Evolutionary conservation across 1,140 invertebrate genomes (phyloP), one percentile per base, ranked within the genome.

Genomic region (Diplogasteroides magnus): DNA sequence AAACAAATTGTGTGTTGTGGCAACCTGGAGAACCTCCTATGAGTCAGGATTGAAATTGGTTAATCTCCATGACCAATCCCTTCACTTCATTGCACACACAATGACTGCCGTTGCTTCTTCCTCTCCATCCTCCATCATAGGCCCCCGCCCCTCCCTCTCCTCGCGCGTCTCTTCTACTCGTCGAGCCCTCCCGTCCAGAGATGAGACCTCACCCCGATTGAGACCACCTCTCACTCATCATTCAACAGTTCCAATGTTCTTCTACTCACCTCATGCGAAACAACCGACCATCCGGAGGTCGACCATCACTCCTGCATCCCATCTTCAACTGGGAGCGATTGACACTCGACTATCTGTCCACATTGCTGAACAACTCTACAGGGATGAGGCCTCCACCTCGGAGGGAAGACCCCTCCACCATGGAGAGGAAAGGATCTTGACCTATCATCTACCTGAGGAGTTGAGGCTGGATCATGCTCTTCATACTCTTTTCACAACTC

Each of bases 261-360:
- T 77, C 71, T 77, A 77, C 65, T 77, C 75, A 23, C 76, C 76
- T 3, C 65, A 76, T 37, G 63, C 69, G 2, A 73, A 67, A 37
- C 31, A 66, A 25, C 60, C 70, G 31, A 62, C 62, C n/a, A 32
- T 64, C 64, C 71, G 76, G 6, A 61, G 76, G 55, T 65, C 37
- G 31, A 77, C 76, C 15, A 56, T 75, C n/a, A 61, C 74, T 58
- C 64, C 67, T 37, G 31, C 76, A 68, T 28, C 56, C 61, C 67
- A 69, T 32, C 56, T 74, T 29, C 69, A 77, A 61, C 65, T 74
- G 25, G 60, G 67, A 60, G 66, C 69, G 37, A 56, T 72, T 15
- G 71, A 72, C 29, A 67, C 61, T 61, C 56, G 67, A 28, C 69
- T 75, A 25, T 72, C 65, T 6, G 68, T 67, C n/a, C 72, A 74